A percentile compares a stretch with the other conserved stretches of the same genome.
These are phyloP conservation scores for Leptarthrus brevirostris DNA, from an alignment of 2,888 invertebrate genomes.

Conservation along the genomic window DNA sequence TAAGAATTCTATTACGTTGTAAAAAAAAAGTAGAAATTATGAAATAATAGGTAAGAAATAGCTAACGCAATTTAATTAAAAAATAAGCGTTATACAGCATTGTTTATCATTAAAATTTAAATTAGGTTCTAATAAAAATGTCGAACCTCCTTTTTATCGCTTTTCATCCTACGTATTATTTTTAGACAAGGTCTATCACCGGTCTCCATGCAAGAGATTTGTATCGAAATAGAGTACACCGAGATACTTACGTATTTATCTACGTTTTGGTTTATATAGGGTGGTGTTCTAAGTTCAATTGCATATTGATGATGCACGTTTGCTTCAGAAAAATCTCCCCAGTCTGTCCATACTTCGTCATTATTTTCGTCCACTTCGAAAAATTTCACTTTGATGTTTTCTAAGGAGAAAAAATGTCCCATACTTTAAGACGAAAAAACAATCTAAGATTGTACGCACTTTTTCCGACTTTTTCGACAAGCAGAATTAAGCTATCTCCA, in stretches of 20 bases:
- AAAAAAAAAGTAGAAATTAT: too few relatives aligned
- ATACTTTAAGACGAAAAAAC: constrained; percentile 1
- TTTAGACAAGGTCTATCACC: too few relatives aligned
- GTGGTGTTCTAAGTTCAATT: constrained; percentile 85
- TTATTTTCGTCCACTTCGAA: constrained; percentile 79
- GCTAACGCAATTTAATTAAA: too few relatives aligned
- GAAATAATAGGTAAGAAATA: too few relatives aligned
- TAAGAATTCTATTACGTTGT: too few relatives aligned
- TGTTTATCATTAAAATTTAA: too few relatives aligned
- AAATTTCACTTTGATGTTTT: constrained; percentile 87
- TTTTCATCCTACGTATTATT: too few relatives aligned
- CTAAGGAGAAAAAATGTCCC: constrained; percentile 68
- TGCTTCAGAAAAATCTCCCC: constrained; percentile 79
- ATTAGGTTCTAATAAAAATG: too few relatives aligned
- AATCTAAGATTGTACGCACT: constrained; percentile 70
- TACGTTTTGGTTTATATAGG: constrained; percentile 76
- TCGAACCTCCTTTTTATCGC: too few relatives aligned
- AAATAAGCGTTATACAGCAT: too few relatives aligned
- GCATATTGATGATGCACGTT: constrained; percentile 94
- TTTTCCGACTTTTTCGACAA: constrained; percentile 89
- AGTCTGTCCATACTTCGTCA: constrained; percentile 76
- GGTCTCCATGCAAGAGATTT: too few relatives aligned
- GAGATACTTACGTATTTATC: constrained; percentile 66
- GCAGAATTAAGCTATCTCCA: constrained; percentile 81
- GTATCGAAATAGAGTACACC: too few relatives aligned